Evolutionary conservation across 2,113 vertebrate genomes (phyloP).

Genomic region (Spea bombifrons): DNA sequence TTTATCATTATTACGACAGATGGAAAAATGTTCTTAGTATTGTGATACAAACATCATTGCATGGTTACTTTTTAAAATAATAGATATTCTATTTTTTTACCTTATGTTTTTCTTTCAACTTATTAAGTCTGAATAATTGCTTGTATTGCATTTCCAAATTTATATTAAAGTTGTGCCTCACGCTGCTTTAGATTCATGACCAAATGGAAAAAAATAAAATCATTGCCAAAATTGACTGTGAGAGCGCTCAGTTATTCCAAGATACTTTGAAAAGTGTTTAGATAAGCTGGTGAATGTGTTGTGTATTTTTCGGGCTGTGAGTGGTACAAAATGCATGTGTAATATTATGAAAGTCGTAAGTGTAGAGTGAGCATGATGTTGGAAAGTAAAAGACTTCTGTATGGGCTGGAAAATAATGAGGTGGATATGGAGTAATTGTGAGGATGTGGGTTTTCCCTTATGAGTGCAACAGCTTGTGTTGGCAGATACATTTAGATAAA

Average conservation of each 20-base stretch:
- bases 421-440: constrained; percentile 23
- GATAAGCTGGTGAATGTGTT: constrained; percentile 36
- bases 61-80: no score
- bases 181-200: constrained; percentile 6
- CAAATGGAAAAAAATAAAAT: constrained; percentile 38
- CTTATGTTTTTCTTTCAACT: constrained; percentile 12
- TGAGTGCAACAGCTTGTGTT: constrained; percentile 33
- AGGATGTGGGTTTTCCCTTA: constrained; percentile 38
- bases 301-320: constrained; percentile 30
- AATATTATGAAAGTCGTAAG: constrained; percentile 41
- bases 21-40: no score
- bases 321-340: constrained; percentile 25
- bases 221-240: constrained; percentile 22
- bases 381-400: constrained; percentile 34
- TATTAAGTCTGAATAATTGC: constrained; percentile 12
- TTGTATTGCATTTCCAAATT: constrained; percentile 25
- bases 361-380: constrained; percentile 30
- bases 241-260: constrained; percentile 10
- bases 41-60: no score
- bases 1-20: no score
- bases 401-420: constrained; percentile 26
- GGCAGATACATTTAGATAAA: constrained; percentile 11
- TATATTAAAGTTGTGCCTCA: constrained; percentile 1
- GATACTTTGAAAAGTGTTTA: constrained; percentile 32
- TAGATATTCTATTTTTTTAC: neutral